These are phyloP conservation scores for Phoebastria nigripes DNA, from an alignment of 2,797 vertebrate genomes.

Conservation along the genomic window DNA sequence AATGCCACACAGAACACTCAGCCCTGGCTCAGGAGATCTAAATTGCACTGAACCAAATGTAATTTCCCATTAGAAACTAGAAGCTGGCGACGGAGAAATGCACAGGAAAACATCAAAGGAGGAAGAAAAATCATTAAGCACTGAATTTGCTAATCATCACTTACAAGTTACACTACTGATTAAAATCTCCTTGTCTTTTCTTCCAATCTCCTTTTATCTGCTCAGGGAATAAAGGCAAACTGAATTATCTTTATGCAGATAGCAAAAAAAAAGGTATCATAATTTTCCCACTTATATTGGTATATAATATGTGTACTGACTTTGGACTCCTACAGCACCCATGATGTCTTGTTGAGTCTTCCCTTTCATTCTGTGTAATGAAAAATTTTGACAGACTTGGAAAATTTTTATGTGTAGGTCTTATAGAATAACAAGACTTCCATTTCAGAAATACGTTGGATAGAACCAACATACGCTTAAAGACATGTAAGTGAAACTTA, in stretches of 20 bases:
- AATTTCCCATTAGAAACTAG: conserved; percentile 11
- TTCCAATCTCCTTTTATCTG: not conserved
- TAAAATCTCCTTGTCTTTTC: not conserved
- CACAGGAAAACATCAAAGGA: conserved; percentile 11
- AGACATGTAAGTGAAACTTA: not conserved
- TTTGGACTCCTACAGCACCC: not conserved
- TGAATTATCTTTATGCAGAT: not conserved
- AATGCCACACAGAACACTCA: not conserved
- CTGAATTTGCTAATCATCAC: conserved; percentile 25
- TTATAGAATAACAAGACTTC: not conserved
- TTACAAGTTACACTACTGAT: not conserved
- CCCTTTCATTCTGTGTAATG: not conserved
- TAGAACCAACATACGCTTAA: not conserved
- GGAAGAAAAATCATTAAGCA: conserved; percentile 39
- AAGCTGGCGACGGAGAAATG: not conserved
- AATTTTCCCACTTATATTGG: not conserved
- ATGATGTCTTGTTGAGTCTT: not conserved
- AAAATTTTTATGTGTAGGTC: not conserved
- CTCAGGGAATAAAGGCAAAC: not conserved
- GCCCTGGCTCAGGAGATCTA: not conserved
- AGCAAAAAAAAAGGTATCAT: not conserved
- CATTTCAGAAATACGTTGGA: not conserved
- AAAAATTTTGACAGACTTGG: not conserved
- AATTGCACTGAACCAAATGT: not conserved
- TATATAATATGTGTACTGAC: not conserved